Percentiles rank a stretch among this genome's conserved stretches.
phyloP scores from a whole-genome alignment of 2,113 vertebrate genomes.

The Clarias batrachus region DNA sequence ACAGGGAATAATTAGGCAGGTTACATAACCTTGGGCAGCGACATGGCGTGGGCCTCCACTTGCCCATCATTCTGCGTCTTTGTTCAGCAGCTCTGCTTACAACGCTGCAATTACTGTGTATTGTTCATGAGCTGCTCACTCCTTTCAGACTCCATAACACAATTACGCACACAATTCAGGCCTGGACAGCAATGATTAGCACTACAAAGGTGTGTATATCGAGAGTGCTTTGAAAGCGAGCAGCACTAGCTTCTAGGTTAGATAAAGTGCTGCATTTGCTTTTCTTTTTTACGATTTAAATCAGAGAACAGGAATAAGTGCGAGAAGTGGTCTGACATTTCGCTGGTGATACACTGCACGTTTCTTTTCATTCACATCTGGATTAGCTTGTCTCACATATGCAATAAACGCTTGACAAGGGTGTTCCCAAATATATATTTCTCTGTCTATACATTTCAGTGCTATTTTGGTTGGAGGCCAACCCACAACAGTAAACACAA shows the following conservation, averaged over 20 bases:
- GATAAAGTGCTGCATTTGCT: neutral
- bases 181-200: neutral
- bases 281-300: neutral
- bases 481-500: constrained; percentile 69
- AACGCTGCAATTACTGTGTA: constrained; percentile 60
- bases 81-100: constrained; percentile 56
- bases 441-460: constrained; percentile 64
- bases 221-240: neutral
- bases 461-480: constrained; percentile 64
- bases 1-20: constrained; percentile 67
- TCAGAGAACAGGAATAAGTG: neutral
- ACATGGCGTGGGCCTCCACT: constrained; percentile 38
- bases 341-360: neutral
- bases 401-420: constrained; percentile 68
- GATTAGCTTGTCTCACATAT: constrained; percentile 70
- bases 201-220: neutral
- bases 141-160: constrained; percentile 10
- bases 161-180: neutral
- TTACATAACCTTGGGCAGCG: constrained; percentile 64
- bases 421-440: constrained; percentile 72
- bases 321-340: neutral
- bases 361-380: constrained; percentile 67
- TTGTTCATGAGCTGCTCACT: constrained; percentile 50
- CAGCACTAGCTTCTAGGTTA: neutral
- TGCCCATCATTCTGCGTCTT: constrained; percentile 52